A percentile compares a stretch with the other conserved stretches of the same genome.
Conservation (phyloP, 1,140 invertebrate genomes). For the Mizuhopecten yessoensis region DNA sequence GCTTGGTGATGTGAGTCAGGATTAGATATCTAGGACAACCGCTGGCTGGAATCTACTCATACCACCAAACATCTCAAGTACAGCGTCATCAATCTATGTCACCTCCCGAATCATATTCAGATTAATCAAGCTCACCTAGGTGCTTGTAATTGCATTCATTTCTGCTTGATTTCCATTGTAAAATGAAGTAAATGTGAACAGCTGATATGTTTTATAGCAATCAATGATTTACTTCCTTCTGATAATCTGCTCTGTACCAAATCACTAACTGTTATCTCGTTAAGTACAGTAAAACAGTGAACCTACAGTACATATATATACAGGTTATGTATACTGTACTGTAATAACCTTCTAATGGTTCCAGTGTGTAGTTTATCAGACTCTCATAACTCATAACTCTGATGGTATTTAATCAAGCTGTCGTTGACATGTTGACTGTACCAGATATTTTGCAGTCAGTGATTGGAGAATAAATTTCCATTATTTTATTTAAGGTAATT, state of each 20-base stretch:
- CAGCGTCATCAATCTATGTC: neutral
- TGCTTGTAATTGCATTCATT: constrained; percentile 25
- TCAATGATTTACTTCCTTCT: neutral
- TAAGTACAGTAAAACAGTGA: too few relatives aligned
- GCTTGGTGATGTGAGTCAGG: neutral
- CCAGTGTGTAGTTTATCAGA: neutral
- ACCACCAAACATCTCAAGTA: constrained; percentile 5
- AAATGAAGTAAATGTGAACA: constrained; percentile 7
- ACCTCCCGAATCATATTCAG: neutral
- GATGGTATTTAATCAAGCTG: too few relatives aligned
- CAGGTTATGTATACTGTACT: neutral
- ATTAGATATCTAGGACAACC: neutral
- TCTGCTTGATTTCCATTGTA: constrained; percentile 33
- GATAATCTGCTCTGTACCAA: neutral
- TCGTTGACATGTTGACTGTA: too few relatives aligned
- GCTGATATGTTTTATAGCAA: neutral
- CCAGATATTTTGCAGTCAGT: too few relatives aligned
- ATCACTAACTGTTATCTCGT: neutral
- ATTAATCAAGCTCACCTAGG: neutral
- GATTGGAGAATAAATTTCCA: too few relatives aligned
- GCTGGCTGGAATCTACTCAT: neutral
- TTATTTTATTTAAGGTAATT: too few relatives aligned
- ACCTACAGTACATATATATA: neutral
- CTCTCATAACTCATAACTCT: too few relatives aligned
- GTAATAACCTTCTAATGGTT: neutral